phyloP scores from a whole-genome alignment of 2,888 invertebrate species.

The Paralinhomoeus sp. region DNA sequence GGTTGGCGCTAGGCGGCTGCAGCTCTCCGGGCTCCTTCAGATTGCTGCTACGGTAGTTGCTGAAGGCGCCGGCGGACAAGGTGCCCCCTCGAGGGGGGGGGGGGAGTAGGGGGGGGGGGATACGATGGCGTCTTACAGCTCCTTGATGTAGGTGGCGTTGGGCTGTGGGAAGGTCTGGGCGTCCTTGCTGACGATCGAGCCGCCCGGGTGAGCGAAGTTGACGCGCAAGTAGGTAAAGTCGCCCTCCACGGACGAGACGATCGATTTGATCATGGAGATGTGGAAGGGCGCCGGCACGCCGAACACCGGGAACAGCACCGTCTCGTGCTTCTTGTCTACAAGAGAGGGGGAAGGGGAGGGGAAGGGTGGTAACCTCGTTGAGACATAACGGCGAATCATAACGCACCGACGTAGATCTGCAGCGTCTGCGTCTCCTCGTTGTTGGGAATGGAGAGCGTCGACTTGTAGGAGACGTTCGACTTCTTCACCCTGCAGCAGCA shows the following conservation, averaged over 20 bases:
- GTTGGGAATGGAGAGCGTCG: slow-evolving; percentile 65
- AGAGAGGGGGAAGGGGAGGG: neutral
- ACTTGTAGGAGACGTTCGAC: slow-evolving; percentile 82
- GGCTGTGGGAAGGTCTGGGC: slow-evolving; percentile 72
- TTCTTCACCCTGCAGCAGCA: slow-evolving; percentile 67
- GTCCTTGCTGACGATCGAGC: slow-evolving; percentile 64
- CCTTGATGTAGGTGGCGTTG: slow-evolving; percentile 88
- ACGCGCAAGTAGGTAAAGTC: slow-evolving; percentile 91
- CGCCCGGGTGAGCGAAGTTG: slow-evolving; percentile 95
- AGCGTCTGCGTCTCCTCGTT: slow-evolving; percentile 82
- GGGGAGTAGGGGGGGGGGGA: too few relatives aligned
- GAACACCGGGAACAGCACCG: slow-evolving; percentile 77
- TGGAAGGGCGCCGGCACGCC: slow-evolving; percentile 91
- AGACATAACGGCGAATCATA: too few relatives aligned
- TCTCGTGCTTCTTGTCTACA: slow-evolving; percentile 79
- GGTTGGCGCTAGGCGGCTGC: slow-evolving; percentile 72
- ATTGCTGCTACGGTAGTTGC: slow-evolving; percentile 83
- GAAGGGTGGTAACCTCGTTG: too few relatives aligned
- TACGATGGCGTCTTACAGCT: too few relatives aligned
- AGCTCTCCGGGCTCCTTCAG: slow-evolving; percentile 87
- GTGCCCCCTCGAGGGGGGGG: too few relatives aligned
- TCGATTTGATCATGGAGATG: slow-evolving; percentile 75
- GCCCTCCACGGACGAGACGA: slow-evolving; percentile 83
- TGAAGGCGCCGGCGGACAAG: too few relatives aligned
- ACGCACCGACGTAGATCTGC: slow-evolving; percentile 72